phyloP scores from a whole-genome alignment of 2,113 vertebrate genomes.

The Ciconia boyciana region DNA sequence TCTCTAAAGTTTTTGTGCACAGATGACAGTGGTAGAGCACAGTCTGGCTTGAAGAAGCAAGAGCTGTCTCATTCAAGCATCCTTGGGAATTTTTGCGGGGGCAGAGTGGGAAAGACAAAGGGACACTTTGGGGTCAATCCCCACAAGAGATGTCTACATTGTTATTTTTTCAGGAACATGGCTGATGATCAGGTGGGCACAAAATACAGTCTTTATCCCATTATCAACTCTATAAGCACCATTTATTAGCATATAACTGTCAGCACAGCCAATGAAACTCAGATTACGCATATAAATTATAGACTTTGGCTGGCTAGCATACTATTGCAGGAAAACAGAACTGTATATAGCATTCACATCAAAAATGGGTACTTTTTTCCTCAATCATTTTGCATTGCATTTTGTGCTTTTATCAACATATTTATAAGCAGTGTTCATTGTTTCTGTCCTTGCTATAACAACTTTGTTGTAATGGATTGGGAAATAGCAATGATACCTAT shows the following conservation, averaged over 20 bases:
- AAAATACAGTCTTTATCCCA: not conserved
- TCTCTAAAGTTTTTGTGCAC: not conserved
- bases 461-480: not conserved
- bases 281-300: not conserved
- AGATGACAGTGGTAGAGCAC: not conserved
- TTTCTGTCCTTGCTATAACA: not conserved
- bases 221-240: not conserved
- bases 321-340: not conserved
- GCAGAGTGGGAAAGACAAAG: not conserved
- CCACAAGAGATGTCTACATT: not conserved
- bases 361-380: not conserved
- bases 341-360: not conserved
- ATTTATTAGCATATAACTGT: not conserved
- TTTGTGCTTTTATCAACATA: not conserved
- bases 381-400: not conserved
- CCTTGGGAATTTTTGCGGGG: not conserved
- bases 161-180: not conserved
- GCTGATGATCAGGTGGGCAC: not conserved
- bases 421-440: not conserved
- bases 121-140: not conserved
- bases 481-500: not conserved
- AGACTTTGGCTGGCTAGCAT: not conserved
- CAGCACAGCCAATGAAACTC: not conserved
- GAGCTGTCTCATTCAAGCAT: not conserved
- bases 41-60: not conserved